Conservation (phyloP, 2,113 vertebrate genomes). For the Girardinichthys multiradiatus region DNA sequence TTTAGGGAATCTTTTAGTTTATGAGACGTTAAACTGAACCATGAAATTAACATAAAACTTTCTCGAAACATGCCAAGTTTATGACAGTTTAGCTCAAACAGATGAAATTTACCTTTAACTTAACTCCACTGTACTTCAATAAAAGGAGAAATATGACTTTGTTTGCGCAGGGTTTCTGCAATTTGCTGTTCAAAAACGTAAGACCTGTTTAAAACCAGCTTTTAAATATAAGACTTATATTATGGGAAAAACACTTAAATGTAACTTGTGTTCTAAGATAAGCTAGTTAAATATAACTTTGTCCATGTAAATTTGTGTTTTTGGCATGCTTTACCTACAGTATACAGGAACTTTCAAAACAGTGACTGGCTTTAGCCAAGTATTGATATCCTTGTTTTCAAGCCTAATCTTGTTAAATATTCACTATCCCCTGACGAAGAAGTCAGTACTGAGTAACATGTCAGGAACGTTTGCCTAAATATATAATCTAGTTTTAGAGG, state of each 20-base stretch:
- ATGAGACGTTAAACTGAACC: slow-evolving; percentile 33
- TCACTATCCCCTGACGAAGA: too few relatives aligned
- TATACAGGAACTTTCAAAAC: neutral
- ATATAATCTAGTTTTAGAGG: too few relatives aligned
- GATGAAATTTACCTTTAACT: neutral
- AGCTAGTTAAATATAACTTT: neutral
- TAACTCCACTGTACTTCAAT: neutral
- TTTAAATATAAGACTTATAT: neutral
- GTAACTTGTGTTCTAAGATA: neutral
- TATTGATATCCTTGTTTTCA: neutral
- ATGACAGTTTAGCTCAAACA: slow-evolving; percentile 1
- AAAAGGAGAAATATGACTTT: neutral
- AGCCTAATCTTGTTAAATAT: neutral
- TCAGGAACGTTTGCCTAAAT: too few relatives aligned
- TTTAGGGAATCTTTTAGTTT: slow-evolving; percentile 39
- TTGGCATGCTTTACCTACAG: neutral
- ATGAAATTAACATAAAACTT: slow-evolving; percentile 17
- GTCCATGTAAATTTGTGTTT: too few relatives aligned
- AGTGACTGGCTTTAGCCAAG: neutral
- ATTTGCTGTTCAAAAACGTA: neutral
- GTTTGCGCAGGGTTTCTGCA: neutral
- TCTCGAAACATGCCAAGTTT: slow-evolving; percentile 3
- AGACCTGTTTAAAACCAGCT: neutral
- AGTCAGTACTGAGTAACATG: too few relatives aligned
- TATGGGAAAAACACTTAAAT: neutral